phyloP scores from a whole-genome alignment of 2,113 vertebrate species.

The Collichthys lucidus region DNA sequence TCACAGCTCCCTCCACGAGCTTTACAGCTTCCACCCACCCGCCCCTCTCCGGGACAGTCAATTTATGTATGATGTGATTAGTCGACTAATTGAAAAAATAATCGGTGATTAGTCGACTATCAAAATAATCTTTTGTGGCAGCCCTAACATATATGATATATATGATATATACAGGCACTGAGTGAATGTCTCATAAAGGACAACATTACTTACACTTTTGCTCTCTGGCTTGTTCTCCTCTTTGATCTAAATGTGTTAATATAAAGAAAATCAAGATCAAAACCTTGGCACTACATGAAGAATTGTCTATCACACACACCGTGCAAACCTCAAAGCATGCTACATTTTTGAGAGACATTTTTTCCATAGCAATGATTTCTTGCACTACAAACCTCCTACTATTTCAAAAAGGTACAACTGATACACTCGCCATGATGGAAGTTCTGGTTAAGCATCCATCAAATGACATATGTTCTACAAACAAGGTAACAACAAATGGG shows the following conservation, averaged over 20 bases:
- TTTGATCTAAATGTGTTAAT: conserved; percentile 83
- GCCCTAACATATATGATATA: background rate
- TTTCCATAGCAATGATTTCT: too few species aligned
- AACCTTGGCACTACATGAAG: conserved; percentile 32
- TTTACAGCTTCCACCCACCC: too few species aligned
- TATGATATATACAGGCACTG: background rate
- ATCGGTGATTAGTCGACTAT: too few species aligned
- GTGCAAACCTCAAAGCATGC: conserved; percentile 64
- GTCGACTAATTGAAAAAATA: too few species aligned
- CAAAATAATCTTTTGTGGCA: too few species aligned
- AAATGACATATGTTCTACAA: background rate
- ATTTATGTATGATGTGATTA: too few species aligned
- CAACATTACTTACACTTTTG: conserved; percentile 81
- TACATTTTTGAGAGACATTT: background rate
- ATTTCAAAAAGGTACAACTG: background rate
- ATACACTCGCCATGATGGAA: background rate
- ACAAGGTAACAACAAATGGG: background rate
- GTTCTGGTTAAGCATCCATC: background rate
- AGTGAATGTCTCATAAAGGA: background rate
- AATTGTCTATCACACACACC: conserved; percentile 36
- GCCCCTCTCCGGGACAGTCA: too few species aligned
- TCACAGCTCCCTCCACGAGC: too few species aligned
- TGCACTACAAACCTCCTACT: background rate
- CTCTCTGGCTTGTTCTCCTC: conserved; percentile 82
- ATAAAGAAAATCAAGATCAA: conserved; percentile 65